A percentile compares a stretch with the other conserved stretches of the same genome.
Conservation (phyloP, 2,888 invertebrate genomes). For the Aspidiotus rigidus region DNA sequence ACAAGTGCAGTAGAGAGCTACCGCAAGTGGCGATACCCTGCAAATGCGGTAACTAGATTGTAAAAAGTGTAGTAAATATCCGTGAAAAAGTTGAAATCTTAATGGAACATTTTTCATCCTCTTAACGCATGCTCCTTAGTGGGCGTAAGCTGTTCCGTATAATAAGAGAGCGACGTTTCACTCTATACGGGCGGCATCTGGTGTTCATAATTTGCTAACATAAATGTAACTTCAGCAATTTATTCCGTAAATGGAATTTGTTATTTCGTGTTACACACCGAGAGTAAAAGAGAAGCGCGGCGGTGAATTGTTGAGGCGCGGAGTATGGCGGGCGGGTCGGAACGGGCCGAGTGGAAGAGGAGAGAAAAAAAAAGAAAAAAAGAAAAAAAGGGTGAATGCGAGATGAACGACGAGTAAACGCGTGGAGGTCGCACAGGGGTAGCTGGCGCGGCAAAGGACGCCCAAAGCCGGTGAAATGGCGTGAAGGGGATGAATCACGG, state of each 20-base stretch:
- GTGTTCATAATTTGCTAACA: slow-evolving; percentile 35
- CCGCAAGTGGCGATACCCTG: no score
- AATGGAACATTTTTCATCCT: slow-evolving; percentile 18
- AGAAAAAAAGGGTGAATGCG: neutral
- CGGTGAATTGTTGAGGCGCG: neutral
- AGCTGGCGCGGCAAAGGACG: slow-evolving; percentile 13
- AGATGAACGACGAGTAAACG: neutral
- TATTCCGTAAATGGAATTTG: slow-evolving; percentile 31
- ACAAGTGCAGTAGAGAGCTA: no score
- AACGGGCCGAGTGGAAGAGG: neutral
- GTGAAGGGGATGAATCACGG: slow-evolving; percentile 29
- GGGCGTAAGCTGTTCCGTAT: slow-evolving; percentile 26
- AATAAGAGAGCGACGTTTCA: slow-evolving; percentile 27
- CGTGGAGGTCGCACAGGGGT: slow-evolving; percentile 3
- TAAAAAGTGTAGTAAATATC: neutral
- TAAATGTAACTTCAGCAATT: slow-evolving; percentile 33
- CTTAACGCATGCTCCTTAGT: slow-evolving; percentile 20
- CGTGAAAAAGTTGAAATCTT: slow-evolving; percentile 22
- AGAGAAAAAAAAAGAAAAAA: neutral
- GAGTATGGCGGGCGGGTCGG: neutral
- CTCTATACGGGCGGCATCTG: slow-evolving; percentile 34
- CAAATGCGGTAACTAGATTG: no score
- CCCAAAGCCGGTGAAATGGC: slow-evolving; percentile 22
- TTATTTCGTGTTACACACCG: slow-evolving; percentile 22
- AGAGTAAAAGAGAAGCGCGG: neutral